Evolutionary conservation across 1,140 invertebrate genomes (phyloP).

Genomic region (Drosophila kanapiae): DNA sequence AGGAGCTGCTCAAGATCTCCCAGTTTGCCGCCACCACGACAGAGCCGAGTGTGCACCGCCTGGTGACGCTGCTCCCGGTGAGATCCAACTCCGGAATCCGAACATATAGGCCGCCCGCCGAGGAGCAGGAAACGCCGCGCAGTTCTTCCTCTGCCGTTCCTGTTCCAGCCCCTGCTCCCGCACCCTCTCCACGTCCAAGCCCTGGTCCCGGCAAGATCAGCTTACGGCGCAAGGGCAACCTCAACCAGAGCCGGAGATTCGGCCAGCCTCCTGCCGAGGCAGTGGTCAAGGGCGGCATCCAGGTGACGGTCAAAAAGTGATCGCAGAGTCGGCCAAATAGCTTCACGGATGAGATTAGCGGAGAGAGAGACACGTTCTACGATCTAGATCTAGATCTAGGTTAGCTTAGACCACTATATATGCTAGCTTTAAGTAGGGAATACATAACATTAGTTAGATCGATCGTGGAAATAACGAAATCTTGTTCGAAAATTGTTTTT

Average conservation of each 20-base stretch:
- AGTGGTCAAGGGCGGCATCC: conserved; percentile 73
- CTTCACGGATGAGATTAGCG: conserved; percentile 53
- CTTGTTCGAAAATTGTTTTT: conserved; percentile 79
- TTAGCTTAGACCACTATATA: conserved; percentile 26
- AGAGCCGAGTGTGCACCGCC: conserved; percentile 63
- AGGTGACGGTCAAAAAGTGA: conserved; percentile 77
- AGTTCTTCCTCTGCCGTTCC: conserved; percentile 15
- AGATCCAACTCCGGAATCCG: conserved; percentile 84
- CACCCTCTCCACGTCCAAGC: conserved; percentile 3
- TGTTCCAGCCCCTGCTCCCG: background rate
- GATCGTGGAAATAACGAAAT: conserved; percentile 47
- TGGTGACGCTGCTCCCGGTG: conserved; percentile 81
- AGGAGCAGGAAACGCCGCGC: conserved; percentile 56
- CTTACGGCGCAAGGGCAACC: conserved; percentile 56
- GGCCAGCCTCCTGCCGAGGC: conserved; percentile 66
- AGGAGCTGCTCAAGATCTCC: conserved; percentile 78
- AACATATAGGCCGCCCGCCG: conserved; percentile 67
- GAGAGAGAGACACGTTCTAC: conserved; percentile 6
- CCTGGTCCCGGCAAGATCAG: conserved; percentile 33
- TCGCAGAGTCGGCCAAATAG: conserved; percentile 12
- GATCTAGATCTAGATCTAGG: conserved; percentile 7
- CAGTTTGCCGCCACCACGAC: conserved; percentile 68
- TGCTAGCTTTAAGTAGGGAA: conserved; percentile 56
- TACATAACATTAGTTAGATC: conserved; percentile 48
- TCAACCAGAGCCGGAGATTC: conserved; percentile 76